A percentile compares a stretch with the other conserved stretches of the same genome.
These are phyloP conservation scores for Cyphomyrmex costatus DNA, from an alignment of 1,140 invertebrate genomes.

Conservation along the genomic window DNA sequence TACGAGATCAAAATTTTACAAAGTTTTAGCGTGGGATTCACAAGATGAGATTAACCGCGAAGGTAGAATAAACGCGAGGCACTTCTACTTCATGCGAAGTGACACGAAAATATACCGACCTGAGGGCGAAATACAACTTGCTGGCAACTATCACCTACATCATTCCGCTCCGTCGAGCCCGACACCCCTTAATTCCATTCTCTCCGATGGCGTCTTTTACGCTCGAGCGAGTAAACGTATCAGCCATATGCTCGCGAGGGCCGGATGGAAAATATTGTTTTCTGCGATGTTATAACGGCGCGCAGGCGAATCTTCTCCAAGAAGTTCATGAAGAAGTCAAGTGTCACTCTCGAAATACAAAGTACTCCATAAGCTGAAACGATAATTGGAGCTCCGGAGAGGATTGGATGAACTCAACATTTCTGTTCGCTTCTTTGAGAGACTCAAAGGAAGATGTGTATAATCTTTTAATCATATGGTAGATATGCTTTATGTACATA, in stretches of 20 bases:
- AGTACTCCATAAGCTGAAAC: neutral
- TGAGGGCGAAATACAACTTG: constrained; percentile 41
- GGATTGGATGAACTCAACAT: neutral
- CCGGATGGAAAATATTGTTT: constrained; percentile 69
- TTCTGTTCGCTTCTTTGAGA: neutral
- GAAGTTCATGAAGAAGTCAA: constrained; percentile 26
- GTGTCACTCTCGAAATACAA: constrained; percentile 29
- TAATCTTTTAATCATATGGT: neutral
- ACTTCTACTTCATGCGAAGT: constrained; percentile 12
- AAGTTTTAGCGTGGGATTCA: neutral
- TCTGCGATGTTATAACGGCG: constrained; percentile 43
- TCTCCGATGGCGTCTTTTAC: constrained; percentile 46
- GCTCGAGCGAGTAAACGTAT: constrained; percentile 60
- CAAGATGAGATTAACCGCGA: constrained; percentile 39
- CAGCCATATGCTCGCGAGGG: constrained; percentile 42
- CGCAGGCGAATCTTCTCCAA: constrained; percentile 2
- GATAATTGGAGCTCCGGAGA: constrained; percentile 46
- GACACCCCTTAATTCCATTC: constrained; percentile 69
- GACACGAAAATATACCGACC: constrained; percentile 48
- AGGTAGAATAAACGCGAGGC: constrained; percentile 31
- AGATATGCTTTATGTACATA: neutral
- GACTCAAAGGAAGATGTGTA: neutral
- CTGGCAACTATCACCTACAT: constrained; percentile 62
- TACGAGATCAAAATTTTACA: constrained; percentile 17
- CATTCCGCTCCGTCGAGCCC: constrained; percentile 53